Evolutionary conservation across 2,113 vertebrate genomes (phyloP).

Genomic region (Mixornis gularis): DNA sequence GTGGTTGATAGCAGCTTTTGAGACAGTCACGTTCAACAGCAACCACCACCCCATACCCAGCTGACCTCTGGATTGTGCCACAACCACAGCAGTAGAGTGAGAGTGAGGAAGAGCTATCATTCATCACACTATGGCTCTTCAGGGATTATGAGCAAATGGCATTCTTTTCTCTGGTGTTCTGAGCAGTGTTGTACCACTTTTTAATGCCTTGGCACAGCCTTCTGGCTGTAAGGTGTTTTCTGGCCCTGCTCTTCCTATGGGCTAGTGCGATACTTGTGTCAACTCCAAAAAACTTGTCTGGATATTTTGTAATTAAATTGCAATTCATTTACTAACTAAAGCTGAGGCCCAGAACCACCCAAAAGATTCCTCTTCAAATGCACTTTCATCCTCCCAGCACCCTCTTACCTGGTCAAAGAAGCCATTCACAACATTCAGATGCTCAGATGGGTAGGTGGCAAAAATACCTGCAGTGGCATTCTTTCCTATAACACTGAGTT

Average conservation of each 20-base stretch:
- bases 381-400: background rate
- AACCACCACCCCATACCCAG: background rate
- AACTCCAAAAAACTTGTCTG: background rate
- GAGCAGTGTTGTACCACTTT: rapidly evolving
- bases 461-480: conserved; percentile 87
- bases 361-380: background rate
- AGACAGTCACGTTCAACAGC: background rate
- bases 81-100: background rate
- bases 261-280: background rate
- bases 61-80: background rate
- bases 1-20: background rate
- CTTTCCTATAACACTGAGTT: conserved; percentile 66
- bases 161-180: background rate
- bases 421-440: conserved; percentile 86
- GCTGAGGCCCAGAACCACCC: background rate
- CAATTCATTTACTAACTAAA: background rate
- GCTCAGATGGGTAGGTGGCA: conserved; percentile 86
- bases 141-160: background rate
- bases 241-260: background rate
- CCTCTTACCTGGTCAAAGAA: conserved; percentile 92
- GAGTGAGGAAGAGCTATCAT: background rate
- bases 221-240: background rate
- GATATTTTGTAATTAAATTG: background rate
- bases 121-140: background rate
- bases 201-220: background rate